These are phyloP conservation scores for Macropodus opercularis DNA, from an alignment of 2,797 vertebrate species.

Conservation along the genomic window DNA sequence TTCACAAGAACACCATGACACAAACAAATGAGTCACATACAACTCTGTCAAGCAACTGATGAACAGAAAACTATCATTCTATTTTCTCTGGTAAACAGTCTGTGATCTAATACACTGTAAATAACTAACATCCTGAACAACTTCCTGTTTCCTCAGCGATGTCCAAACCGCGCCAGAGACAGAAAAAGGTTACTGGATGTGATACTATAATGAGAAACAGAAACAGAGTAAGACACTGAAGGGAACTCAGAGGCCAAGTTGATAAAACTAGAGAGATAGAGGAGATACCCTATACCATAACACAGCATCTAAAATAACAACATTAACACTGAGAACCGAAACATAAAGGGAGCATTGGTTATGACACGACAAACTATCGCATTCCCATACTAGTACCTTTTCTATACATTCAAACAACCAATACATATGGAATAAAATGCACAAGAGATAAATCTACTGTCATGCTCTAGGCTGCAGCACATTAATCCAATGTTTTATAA, in stretches of 20 bases:
- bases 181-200: constrained; percentile 6
- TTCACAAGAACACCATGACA: constrained; percentile 25
- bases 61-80: constrained; percentile 11
- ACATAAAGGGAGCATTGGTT: background rate
- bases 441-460: constrained; percentile 36
- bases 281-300: background rate
- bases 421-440: constrained; percentile 26
- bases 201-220: constrained; percentile 3
- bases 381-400: background rate
- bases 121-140: constrained; percentile 37
- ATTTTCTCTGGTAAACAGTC: background rate
- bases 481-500: constrained; percentile 32
- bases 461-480: constrained; percentile 16
- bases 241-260: background rate
- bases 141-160: constrained; percentile 41
- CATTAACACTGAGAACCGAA: background rate
- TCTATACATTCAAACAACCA: constrained; percentile 9
- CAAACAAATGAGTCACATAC: constrained; percentile 19
- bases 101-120: constrained; percentile 30
- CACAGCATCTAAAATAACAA: background rate
- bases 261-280: background rate
- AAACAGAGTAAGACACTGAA: background rate
- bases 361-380: background rate
- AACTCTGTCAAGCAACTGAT: constrained; percentile 5
- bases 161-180: constrained; percentile 38